phyloP scores from a whole-genome alignment of 2,797 vertebrate genomes.

The Rhabdomys pumilio region DNA sequence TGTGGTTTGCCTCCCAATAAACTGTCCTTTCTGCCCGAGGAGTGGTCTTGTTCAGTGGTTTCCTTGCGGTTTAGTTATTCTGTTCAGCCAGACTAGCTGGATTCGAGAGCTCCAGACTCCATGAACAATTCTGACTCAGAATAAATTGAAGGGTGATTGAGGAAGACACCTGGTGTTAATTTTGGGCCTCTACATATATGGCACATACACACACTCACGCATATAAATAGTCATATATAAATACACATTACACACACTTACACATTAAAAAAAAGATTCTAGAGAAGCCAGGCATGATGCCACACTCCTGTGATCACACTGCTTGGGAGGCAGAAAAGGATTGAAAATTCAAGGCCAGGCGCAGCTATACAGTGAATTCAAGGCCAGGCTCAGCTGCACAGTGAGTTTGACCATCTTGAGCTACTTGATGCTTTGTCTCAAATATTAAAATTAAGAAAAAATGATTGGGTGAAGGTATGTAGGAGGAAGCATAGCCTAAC shows the following conservation, averaged over 20 bases:
- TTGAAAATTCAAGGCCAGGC: not conserved
- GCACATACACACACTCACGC: not conserved
- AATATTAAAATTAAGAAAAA: not conserved
- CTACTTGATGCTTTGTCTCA: not conserved
- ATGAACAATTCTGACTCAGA: not conserved
- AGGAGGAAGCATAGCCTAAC: not conserved
- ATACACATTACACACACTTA: not conserved
- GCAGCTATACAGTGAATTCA: no score
- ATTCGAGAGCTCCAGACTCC: not conserved
- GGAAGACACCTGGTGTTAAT: not conserved
- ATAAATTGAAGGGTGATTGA: not conserved
- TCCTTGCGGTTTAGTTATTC: not conserved
- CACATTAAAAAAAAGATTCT: not conserved
- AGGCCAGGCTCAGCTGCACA: no score
- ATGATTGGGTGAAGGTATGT: not conserved
- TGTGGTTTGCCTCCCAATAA: not conserved
- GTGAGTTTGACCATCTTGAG: not conserved
- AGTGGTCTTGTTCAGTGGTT: not conserved
- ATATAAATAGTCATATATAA: not conserved
- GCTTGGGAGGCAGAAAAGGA: not conserved
- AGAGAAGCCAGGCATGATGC: not conserved
- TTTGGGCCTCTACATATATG: not conserved
- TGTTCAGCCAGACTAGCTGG: not conserved
- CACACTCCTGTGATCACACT: not conserved
- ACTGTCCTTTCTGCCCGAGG: not conserved